Conservation (phyloP, 2,888 invertebrate species). For the Eupithecia vulgata region DNA sequence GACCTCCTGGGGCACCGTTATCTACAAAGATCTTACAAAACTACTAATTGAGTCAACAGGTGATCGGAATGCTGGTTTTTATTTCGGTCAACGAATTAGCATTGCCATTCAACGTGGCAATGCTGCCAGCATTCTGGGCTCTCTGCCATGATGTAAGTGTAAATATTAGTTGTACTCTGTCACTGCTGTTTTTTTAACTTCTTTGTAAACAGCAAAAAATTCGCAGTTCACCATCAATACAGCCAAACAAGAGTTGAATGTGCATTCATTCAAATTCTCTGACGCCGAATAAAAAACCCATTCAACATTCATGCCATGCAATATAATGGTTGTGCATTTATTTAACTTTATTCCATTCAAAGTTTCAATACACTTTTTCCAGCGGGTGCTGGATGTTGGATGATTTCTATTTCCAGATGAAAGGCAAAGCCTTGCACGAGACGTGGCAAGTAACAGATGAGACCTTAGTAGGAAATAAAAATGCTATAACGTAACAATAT, state of each 20-base stretch:
- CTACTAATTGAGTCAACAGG: too few species aligned
- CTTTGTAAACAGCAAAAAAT: neutral
- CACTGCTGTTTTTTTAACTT: too few species aligned
- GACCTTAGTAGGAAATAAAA: neutral
- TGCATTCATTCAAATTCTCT: neutral
- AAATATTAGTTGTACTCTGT: too few species aligned
- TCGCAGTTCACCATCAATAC: neutral
- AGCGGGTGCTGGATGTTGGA: neutral
- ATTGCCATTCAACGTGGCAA: too few species aligned
- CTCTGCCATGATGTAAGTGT: too few species aligned
- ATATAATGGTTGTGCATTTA: neutral
- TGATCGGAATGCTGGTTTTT: too few species aligned
- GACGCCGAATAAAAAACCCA: neutral
- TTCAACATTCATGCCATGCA: neutral
- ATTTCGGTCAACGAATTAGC: too few species aligned
- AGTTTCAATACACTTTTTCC: neutral
- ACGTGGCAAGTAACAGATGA: slow-evolving; percentile 22
- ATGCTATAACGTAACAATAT: neutral
- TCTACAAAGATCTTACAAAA: too few species aligned
- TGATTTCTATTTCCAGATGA: slow-evolving; percentile 17
- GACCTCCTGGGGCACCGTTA: too few species aligned
- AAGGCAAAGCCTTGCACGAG: slow-evolving; percentile 25
- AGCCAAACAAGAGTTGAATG: neutral
- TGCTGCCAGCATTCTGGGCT: too few species aligned
- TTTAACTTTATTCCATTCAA: neutral